A percentile compares a stretch with the other conserved stretches of the same genome.
Conservation (phyloP, 2,888 invertebrate species). For the Gari tellinella region DNA sequence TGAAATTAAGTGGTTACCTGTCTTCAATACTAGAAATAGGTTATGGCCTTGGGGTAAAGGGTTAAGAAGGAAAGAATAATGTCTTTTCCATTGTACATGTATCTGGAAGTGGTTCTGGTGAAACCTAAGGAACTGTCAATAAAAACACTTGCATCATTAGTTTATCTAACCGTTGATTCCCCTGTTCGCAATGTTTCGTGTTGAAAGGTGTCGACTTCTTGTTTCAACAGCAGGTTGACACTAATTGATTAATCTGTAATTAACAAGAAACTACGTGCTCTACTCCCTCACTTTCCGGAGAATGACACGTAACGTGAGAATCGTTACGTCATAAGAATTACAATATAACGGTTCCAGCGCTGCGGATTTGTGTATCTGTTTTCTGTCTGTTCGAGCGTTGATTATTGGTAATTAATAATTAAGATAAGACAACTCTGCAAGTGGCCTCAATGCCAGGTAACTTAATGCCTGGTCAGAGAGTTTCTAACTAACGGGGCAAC, state of each 20-base stretch:
- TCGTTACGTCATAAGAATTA: slow-evolving; percentile 43
- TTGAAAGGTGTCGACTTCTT: slow-evolving; percentile 20
- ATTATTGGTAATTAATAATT: slow-evolving; percentile 41
- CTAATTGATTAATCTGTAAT: slow-evolving; percentile 56
- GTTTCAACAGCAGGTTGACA: slow-evolving; percentile 42
- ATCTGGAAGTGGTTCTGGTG: too few species aligned
- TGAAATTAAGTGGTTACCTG: too few species aligned
- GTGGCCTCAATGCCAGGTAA: too few species aligned
- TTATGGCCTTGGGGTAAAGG: too few species aligned
- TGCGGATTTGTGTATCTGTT: slow-evolving; percentile 37
- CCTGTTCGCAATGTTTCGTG: not conserved
- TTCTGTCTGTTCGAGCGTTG: slow-evolving; percentile 25
- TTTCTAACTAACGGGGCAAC: too few species aligned
- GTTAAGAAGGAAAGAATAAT: too few species aligned
- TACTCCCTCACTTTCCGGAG: slow-evolving; percentile 27
- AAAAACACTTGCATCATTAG: too few species aligned
- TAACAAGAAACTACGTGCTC: slow-evolving; percentile 42
- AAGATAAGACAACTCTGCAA: slow-evolving; percentile 6
- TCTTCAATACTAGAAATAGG: too few species aligned
- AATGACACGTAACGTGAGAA: slow-evolving; percentile 58
- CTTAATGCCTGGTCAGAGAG: too few species aligned
- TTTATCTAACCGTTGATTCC: too few species aligned
- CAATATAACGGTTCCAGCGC: slow-evolving; percentile 38
- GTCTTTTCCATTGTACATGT: too few species aligned
- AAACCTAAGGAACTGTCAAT: too few species aligned